Percentiles rank a stretch among this genome's conserved stretches.
Evolutionary conservation across 2,113 vertebrate species (phyloP).

Genomic region (Penelope pileata): DNA sequence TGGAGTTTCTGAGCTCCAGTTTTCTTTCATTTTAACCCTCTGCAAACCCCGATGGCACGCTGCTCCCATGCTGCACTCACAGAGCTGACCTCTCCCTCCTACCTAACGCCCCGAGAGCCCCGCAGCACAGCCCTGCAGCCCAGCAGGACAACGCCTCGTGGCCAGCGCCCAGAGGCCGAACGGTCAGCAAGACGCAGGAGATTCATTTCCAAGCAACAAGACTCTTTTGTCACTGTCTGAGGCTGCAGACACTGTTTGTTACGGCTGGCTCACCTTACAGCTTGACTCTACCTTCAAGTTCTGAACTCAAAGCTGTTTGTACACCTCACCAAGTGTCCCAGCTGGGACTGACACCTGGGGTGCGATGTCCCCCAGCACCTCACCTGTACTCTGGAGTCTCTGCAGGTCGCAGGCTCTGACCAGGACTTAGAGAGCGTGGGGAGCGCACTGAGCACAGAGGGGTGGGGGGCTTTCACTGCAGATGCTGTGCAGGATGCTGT

Average conservation of each 20-base stretch:
- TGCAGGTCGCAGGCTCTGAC: neutral
- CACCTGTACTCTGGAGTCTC: neutral
- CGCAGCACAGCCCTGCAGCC: neutral
- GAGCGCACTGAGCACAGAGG: too few species aligned
- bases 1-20: neutral
- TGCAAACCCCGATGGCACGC: fast-evolving
- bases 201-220: neutral
- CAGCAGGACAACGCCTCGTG: fast-evolving
- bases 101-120: fast-evolving
- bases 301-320: fast-evolving
- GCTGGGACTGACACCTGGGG: fast-evolving
- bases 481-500: too few species aligned
- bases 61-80: fast-evolving
- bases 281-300: neutral
- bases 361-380: neutral
- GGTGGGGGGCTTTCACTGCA: too few species aligned
- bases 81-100: neutral
- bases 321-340: neutral
- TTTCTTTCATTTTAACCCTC: neutral
- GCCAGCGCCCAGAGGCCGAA: neutral
- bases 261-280: neutral
- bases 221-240: neutral
- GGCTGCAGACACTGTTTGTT: neutral
- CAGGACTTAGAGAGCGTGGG: neutral
- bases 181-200: fast-evolving